phyloP scores from a whole-genome alignment of 2,888 invertebrate species.

The Anagyrus pseudococci region DNA sequence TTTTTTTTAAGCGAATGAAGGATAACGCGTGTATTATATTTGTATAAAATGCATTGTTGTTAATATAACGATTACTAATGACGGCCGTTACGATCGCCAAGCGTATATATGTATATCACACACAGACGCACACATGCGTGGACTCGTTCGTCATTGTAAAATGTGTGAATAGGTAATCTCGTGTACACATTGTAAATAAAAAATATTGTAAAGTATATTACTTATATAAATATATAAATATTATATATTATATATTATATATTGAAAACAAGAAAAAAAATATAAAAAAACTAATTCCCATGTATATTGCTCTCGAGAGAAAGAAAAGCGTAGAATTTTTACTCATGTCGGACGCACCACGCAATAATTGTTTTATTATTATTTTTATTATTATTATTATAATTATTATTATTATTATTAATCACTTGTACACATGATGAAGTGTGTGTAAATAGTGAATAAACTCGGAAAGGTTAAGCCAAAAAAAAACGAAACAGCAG shows the following conservation, averaged over 20 bases:
- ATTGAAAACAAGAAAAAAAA: conserved; percentile 28
- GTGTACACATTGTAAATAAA: conserved; percentile 60
- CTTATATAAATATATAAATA: conserved; percentile 52
- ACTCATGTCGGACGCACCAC: conserved; percentile 11
- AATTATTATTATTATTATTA: conserved; percentile 35
- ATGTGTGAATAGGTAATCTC: conserved; percentile 54
- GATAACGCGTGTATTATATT: conserved; percentile 45
- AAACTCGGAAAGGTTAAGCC: conserved; percentile 42
- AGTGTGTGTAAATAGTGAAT: conserved; percentile 48
- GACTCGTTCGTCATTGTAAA: conserved; percentile 48
- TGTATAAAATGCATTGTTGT: conserved; percentile 44
- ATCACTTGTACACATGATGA: conserved; percentile 44
- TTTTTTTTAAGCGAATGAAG: too few species aligned
- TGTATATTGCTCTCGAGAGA: conserved; percentile 33
- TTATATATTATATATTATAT: conserved; percentile 37
- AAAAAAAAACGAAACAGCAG: conserved; percentile 21
- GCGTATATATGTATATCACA: background rate
- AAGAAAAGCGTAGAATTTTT: conserved; percentile 24
- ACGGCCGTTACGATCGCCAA: conserved; percentile 12
- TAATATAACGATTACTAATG: conserved; percentile 42
- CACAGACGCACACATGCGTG: background rate
- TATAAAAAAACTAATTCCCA: too few species aligned
- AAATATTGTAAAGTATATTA: conserved; percentile 54
- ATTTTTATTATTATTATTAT: conserved; percentile 27
- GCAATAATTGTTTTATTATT: conserved; percentile 3